These are phyloP conservation scores for Heliconius erato DNA, from an alignment of 2,888 invertebrate genomes.

Conservation along the genomic window DNA sequence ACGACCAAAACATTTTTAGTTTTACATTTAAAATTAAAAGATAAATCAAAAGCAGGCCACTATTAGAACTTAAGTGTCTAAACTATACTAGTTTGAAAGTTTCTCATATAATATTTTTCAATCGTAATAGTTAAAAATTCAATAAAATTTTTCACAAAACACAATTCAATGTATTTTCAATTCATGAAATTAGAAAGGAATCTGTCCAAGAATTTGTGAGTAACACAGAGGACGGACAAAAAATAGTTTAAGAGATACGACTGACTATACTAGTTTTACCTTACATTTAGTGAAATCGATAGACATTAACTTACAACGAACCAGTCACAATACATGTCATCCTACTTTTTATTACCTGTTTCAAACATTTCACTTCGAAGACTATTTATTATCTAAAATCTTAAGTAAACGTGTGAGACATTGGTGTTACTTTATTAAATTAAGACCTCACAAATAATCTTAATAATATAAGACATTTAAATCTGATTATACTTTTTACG, in stretches of 20 bases:
- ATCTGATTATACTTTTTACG: background rate
- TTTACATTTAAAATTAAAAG: too few relatives aligned
- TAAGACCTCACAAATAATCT: slow-evolving; percentile 31
- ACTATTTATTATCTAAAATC: slow-evolving; percentile 55
- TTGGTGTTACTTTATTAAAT: slow-evolving; percentile 61
- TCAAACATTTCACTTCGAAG: slow-evolving; percentile 57
- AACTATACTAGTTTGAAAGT: background rate
- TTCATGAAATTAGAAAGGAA: background rate
- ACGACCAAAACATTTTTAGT: too few relatives aligned
- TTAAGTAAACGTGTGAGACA: slow-evolving; percentile 57
- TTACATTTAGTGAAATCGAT: slow-evolving; percentile 42
- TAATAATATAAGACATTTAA: slow-evolving; percentile 14
- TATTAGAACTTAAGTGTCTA: background rate
- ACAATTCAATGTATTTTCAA: background rate
- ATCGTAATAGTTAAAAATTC: background rate
- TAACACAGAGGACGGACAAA: slow-evolving; percentile 40
- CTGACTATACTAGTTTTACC: slow-evolving; percentile 22
- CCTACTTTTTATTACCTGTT: slow-evolving; percentile 56
- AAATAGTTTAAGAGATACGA: slow-evolving; percentile 12
- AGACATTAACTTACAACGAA: slow-evolving; percentile 51
- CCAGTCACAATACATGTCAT: slow-evolving; percentile 56
- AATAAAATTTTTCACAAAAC: background rate
- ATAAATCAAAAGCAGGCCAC: too few relatives aligned
- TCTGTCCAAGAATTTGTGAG: slow-evolving; percentile 21
- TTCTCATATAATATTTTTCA: too few relatives aligned